A percentile compares a stretch with the other conserved stretches of the same genome.
phyloP scores from a whole-genome alignment of 1,140 invertebrate genomes.

The Drosophila neocordata region DNA sequence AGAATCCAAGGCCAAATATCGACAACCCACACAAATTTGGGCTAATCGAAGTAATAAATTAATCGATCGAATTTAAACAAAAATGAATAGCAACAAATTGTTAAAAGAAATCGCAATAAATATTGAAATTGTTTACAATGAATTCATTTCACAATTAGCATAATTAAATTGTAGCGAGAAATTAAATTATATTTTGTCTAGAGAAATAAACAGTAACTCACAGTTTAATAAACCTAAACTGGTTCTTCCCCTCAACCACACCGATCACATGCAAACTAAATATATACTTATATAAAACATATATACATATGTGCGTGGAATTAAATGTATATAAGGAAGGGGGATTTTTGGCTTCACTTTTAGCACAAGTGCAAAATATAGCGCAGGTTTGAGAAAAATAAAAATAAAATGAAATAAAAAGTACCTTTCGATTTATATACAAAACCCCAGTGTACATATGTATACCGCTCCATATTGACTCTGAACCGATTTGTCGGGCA shows the following conservation, averaged over 20 bases:
- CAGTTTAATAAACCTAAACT: background rate
- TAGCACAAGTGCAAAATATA: too few species aligned
- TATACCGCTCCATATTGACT: background rate
- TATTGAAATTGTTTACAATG: conserved; percentile 47
- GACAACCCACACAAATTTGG: background rate
- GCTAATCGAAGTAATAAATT: conserved; percentile 3
- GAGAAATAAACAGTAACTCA: background rate
- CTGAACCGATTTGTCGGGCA: conserved; percentile 29
- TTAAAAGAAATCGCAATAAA: conserved; percentile 30
- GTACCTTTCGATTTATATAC: conserved; percentile 31
- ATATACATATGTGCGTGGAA: too few species aligned
- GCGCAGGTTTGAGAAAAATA: background rate
- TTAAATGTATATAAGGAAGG: background rate
- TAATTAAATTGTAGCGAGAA: conserved; percentile 48
- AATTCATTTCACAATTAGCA: conserved; percentile 61
- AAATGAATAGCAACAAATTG: conserved; percentile 16
- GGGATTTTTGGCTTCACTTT: conserved; percentile 22
- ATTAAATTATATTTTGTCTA: conserved; percentile 11
- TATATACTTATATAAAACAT: conserved; percentile 14
- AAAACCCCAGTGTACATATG: background rate
- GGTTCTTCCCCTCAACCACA: conserved; percentile 27
- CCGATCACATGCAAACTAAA: background rate
- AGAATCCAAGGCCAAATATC: background rate
- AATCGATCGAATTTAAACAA: conserved; percentile 5
- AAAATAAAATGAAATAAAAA: conserved; percentile 38